phyloP scores from a whole-genome alignment of 2,797 vertebrate genomes.

The Cirrhinus molitorella region DNA sequence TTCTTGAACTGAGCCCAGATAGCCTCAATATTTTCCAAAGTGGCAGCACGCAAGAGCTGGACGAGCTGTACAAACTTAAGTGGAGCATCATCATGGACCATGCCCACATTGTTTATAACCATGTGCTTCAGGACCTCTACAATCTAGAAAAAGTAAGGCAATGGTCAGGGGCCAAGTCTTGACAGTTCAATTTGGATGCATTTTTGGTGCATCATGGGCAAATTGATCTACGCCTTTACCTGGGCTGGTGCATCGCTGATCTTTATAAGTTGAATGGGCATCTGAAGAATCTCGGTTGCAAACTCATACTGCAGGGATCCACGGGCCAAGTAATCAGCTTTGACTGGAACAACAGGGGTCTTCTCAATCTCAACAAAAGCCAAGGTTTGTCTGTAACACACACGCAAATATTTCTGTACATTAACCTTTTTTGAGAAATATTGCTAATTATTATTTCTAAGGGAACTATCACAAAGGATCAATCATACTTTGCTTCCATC shows the following conservation, averaged over 20 bases:
- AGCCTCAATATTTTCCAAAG: slow-evolving; percentile 72
- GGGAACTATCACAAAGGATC: background rate
- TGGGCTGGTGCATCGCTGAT: slow-evolving; percentile 73
- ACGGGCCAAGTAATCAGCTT: slow-evolving; percentile 74
- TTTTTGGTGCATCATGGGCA: background rate
- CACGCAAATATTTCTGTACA: background rate
- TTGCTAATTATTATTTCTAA: background rate
- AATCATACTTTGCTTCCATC: slow-evolving; percentile 84
- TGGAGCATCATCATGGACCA: slow-evolving; percentile 80
- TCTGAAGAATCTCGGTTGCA: slow-evolving; percentile 78
- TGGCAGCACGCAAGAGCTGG: slow-evolving; percentile 81
- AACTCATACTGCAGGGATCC: slow-evolving; percentile 81
- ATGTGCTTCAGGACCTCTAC: slow-evolving; percentile 80
- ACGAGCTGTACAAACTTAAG: slow-evolving; percentile 83
- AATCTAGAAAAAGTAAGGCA: slow-evolving; percentile 71
- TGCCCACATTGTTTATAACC: slow-evolving; percentile 72
- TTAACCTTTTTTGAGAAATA: background rate
- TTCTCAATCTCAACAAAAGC: slow-evolving; percentile 68
- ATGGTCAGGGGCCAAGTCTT: background rate
- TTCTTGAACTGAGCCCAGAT: slow-evolving; percentile 78
- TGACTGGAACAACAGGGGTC: slow-evolving; percentile 48
- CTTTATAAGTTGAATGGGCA: slow-evolving; percentile 69
- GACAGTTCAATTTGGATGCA: background rate
- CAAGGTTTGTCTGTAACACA: slow-evolving; percentile 80
- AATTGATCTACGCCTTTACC: slow-evolving; percentile 62